Conservation (phyloP, 2,113 vertebrate genomes). For the Plecturocebus donacophilus region DNA sequence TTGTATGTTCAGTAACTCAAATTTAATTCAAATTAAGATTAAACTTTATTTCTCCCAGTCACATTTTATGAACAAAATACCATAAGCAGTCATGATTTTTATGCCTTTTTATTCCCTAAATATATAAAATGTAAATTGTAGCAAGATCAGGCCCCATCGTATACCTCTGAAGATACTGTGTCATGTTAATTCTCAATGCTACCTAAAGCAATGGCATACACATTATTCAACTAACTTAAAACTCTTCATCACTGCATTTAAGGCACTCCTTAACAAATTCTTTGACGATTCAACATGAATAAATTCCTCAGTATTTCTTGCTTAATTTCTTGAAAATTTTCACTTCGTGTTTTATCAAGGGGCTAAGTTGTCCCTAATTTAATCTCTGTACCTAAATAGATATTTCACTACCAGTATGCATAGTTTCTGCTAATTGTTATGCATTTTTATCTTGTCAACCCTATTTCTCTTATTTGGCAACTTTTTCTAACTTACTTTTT, state of each 20-base stretch:
- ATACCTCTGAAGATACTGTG: constrained; percentile 36
- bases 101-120: not conserved
- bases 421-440: constrained; percentile 9
- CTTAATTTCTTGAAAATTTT: not conserved
- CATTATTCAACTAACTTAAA: constrained; percentile 67
- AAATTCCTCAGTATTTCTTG: not conserved
- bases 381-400: not conserved
- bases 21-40: constrained; percentile 52
- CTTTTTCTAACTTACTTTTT: not conserved
- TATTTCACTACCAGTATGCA: not conserved
- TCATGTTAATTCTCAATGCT: constrained; percentile 38
- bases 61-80: constrained; percentile 58
- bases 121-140: constrained; percentile 64
- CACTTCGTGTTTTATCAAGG: constrained; percentile 15
- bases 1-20: not conserved
- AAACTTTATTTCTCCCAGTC: constrained; percentile 44
- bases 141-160: constrained; percentile 42
- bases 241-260: constrained; percentile 49
- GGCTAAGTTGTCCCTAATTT: not conserved
- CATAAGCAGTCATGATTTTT: constrained; percentile 34
- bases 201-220: constrained; percentile 60
- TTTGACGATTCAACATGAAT: not conserved
- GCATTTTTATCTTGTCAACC: not conserved
- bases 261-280: constrained; percentile 16
- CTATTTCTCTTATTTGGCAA: not conserved